Evolutionary conservation across 2,797 vertebrate species (phyloP).

Genomic region (Aphelocoma californica): DNA sequence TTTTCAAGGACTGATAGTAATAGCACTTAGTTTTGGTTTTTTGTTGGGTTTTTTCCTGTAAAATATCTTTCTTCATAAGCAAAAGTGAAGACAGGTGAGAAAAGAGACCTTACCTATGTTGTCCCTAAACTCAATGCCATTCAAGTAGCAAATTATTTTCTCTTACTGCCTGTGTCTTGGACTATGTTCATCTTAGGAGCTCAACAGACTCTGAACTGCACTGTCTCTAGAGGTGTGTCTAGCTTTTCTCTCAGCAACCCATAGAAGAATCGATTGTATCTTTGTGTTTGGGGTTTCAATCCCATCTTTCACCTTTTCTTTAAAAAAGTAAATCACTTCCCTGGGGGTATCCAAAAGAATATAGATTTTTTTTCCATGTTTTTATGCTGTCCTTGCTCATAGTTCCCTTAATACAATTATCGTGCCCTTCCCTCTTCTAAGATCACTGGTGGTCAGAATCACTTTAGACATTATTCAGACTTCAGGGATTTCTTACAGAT

Average conservation of each 20-base stretch:
- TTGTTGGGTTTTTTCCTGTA: neutral
- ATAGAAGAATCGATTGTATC: neutral
- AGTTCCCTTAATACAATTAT: neutral
- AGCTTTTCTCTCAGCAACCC: neutral
- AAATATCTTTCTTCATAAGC: neutral
- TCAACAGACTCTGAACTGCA: neutral
- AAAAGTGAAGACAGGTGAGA: neutral
- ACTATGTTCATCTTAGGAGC: neutral
- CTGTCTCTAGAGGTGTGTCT: neutral
- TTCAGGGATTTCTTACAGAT: neutral
- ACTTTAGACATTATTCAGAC: neutral
- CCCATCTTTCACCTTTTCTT: neutral
- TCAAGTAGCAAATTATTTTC: neutral
- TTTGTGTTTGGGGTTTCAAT: neutral
- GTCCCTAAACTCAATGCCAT: neutral
- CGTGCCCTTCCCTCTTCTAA: neutral
- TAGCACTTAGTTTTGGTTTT: neutral
- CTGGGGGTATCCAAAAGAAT: neutral
- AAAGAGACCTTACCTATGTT: neutral
- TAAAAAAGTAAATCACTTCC: neutral
- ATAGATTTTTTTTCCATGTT: neutral
- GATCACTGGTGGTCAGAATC: neutral
- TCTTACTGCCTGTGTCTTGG: neutral
- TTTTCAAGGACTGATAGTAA: neutral
- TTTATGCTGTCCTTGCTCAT: neutral